Evolutionary conservation across 2,888 invertebrate genomes (phyloP), one percentile per base, ranked within the genome.

Genomic region (Sympetrum striolatum): DNA sequence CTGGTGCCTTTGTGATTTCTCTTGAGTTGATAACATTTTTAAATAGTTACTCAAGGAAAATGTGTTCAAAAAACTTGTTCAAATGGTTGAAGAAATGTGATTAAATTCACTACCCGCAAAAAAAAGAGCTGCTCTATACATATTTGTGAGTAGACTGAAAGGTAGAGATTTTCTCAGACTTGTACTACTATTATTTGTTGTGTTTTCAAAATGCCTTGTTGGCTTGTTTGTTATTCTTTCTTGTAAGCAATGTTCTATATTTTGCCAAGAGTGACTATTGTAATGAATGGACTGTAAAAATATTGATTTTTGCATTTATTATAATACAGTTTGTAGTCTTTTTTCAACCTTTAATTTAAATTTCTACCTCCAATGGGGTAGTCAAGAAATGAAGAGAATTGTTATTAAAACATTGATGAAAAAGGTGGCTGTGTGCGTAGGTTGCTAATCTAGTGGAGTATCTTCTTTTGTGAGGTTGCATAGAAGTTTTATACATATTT

Each of bases 31-130:
- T 60, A 60, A 86, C 60, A 31, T 60, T 1, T 37, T 10, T 64
- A 64, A 64, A n/a, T 58, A 64, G 86, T 37, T 64, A 37, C 86
- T 60, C 86, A 86, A 64, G 60, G 86, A 86, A 37, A 64, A 86
- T 86, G 60, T 86, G 86, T 86, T 86, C 86, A 86, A 86, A 82
- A 82, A 86, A 73, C 64, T 14, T 82, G 60, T 86, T 82, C 60
- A 64, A 64, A 86, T 4, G 14, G n/a, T 18, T 86, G 60, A 37
- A 60, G 31, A 86, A n/a, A 39, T 37, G 60, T 86, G n/a, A 86
- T 22, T 86, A 64, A 60, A 60, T n/a, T 86, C 37, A 60, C 39
- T 60, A 58, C n/a, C 82, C 58, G 31, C 53, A 31, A 31, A 39
- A n/a, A n/a, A 12, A 60, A 60, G 86, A 31, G 86, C 60, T 86